These are phyloP conservation scores for Drosophila vallismaia DNA, from an alignment of 2,888 invertebrate species.

Conservation along the genomic window DNA sequence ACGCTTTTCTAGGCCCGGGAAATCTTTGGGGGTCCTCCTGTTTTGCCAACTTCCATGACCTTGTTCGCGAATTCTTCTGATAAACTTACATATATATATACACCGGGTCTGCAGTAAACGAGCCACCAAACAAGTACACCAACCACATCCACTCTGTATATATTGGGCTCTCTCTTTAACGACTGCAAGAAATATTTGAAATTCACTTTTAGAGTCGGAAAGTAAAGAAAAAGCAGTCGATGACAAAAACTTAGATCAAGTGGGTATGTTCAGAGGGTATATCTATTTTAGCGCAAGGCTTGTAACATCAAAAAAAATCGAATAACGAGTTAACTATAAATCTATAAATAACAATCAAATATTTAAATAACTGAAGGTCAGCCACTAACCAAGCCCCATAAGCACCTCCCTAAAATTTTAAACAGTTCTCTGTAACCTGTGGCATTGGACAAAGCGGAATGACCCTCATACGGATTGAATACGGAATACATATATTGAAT, in stretches of 20 bases:
- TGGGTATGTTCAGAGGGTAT: neutral
- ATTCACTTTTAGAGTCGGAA: slow-evolving; percentile 70
- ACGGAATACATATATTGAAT: slow-evolving; percentile 23
- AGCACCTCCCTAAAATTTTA: slow-evolving; percentile 10
- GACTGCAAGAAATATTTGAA: slow-evolving; percentile 69
- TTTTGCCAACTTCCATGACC: slow-evolving; percentile 58
- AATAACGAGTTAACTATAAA: neutral
- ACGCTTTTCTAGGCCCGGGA: slow-evolving; percentile 12
- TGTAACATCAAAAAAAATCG: neutral
- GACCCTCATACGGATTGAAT: slow-evolving; percentile 48
- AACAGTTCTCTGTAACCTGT: slow-evolving; percentile 60
- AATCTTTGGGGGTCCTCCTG: neutral
- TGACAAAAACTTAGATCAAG: slow-evolving; percentile 42
- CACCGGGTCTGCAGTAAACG: neutral
- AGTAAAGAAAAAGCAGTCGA: slow-evolving; percentile 28
- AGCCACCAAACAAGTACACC: slow-evolving; percentile 18
- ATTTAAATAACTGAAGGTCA: slow-evolving; percentile 54
- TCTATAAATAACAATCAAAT: slow-evolving; percentile 51
- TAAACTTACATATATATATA: slow-evolving; percentile 40
- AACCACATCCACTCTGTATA: slow-evolving; percentile 33
- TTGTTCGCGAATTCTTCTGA: slow-evolving; percentile 65
- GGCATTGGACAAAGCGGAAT: slow-evolving; percentile 65
- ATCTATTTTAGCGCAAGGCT: neutral
- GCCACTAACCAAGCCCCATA: slow-evolving; percentile 32
- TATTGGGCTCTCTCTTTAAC: slow-evolving; percentile 35